phyloP scores from a whole-genome alignment of 1,140 invertebrate species.

The Magallana angulata region DNA sequence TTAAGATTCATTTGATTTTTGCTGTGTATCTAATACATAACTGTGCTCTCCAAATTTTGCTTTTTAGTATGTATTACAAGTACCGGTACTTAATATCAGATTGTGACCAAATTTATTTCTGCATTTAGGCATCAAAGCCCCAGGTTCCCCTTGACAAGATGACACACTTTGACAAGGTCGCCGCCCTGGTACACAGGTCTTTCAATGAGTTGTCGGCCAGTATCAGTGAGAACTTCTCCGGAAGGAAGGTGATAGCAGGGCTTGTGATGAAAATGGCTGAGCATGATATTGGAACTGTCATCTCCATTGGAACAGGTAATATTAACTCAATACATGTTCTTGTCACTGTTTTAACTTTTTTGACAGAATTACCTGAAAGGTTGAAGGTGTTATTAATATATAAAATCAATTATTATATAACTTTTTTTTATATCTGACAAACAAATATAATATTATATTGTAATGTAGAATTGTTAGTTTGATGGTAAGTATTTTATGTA shows the following conservation, averaged over 20 bases:
- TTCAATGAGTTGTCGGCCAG: slow-evolving; percentile 77
- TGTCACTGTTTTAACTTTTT: too few relatives aligned
- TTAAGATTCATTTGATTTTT: neutral
- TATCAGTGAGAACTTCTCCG: slow-evolving; percentile 76
- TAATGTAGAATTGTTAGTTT: too few relatives aligned
- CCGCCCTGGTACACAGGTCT: slow-evolving; percentile 78
- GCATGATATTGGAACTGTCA: slow-evolving; percentile 70
- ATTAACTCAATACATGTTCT: too few relatives aligned
- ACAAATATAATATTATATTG: too few relatives aligned
- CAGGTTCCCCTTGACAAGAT: slow-evolving; percentile 62
- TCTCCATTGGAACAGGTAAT: slow-evolving; percentile 78
- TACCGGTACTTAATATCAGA: too few relatives aligned
- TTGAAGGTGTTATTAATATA: too few relatives aligned
- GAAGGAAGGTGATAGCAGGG: slow-evolving; percentile 79
- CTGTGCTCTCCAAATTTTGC: neutral
- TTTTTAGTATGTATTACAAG: neutral
- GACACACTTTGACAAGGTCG: slow-evolving; percentile 80
- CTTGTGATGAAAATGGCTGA: slow-evolving; percentile 78
- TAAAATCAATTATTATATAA: too few relatives aligned
- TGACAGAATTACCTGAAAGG: too few relatives aligned
- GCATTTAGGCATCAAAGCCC: slow-evolving; percentile 52
- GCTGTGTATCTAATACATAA: neutral
- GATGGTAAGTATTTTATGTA: too few relatives aligned
- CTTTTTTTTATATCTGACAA: too few relatives aligned
- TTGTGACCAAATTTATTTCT: neutral